Evolutionary conservation across 1,140 invertebrate genomes (phyloP).

Genomic region (Idris sp.): DNA sequence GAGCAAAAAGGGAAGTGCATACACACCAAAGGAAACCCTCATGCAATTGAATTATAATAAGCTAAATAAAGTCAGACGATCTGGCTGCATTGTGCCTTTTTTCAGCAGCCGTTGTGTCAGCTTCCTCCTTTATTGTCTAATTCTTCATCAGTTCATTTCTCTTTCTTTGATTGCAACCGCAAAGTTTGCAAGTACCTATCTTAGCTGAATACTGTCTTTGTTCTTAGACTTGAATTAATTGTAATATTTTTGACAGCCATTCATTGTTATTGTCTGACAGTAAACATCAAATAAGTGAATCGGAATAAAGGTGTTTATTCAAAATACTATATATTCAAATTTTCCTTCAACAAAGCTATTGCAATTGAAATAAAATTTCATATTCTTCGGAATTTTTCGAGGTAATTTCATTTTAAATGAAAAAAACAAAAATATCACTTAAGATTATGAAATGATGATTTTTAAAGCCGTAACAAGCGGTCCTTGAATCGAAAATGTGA

Average conservation of each 20-base stretch:
- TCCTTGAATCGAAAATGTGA: slow-evolving; percentile 52
- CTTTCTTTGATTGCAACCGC: slow-evolving; percentile 61
- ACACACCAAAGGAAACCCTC: slow-evolving; percentile 63
- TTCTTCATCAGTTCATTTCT: slow-evolving; percentile 48
- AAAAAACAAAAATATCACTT: too few relatives aligned
- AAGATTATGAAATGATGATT: slow-evolving; percentile 26
- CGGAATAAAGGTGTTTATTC: slow-evolving; percentile 69
- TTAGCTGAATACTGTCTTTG: slow-evolving; percentile 66
- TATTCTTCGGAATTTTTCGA: too few relatives aligned
- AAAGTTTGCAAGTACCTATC: slow-evolving; percentile 69
- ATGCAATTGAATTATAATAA: slow-evolving; percentile 78
- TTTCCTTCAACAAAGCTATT: too few relatives aligned
- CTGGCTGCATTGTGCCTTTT: slow-evolving; percentile 68
- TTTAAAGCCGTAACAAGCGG: slow-evolving; percentile 21
- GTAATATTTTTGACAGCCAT: slow-evolving; percentile 76
- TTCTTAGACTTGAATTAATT: slow-evolving; percentile 76
- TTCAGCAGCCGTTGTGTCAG: slow-evolving; percentile 67
- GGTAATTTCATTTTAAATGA: too few relatives aligned
- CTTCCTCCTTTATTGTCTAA: slow-evolving; percentile 57
- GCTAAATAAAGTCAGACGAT: slow-evolving; percentile 76
- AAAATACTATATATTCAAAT: too few relatives aligned
- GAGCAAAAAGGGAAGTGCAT: slow-evolving; percentile 25
- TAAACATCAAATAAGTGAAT: slow-evolving; percentile 67
- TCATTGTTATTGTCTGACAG: slow-evolving; percentile 69
- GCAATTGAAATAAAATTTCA: too few relatives aligned